Base-by-base conservation (phyloP, 2,797 vertebrate species). In the Eleutherodactylus coqui region DNA sequence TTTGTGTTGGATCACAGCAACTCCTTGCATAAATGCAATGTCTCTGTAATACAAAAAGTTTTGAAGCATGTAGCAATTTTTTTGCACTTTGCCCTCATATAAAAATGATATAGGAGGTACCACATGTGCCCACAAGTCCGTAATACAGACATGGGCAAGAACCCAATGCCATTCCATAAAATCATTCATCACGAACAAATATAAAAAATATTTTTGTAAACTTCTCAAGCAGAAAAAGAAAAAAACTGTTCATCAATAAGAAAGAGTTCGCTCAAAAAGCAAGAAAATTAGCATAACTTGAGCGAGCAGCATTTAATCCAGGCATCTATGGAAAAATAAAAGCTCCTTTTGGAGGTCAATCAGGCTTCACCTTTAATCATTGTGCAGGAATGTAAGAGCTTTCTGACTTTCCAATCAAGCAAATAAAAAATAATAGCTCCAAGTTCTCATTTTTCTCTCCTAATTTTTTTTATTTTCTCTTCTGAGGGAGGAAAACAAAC, bases 381-480 rank as follows among this genome's bases (percentile, higher is more conserved):
- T 13, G 8, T 0, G 27, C 58, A 53, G 79, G 70, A 82, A 73
- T 77, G 17, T 86, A 9, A 36, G 7, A 38, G 53, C 6, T 67
- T 55, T 67, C 47, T 51, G 77, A 55, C 41, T 62, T 29, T 76
- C 75, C 79, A 82, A 86, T 86, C 79, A 82, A 76, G 79, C 79
- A 77, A 75, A 86, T 55, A 69, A 82, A 84, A 84, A 60, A 84
- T 32, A 60, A 72, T 55, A 36, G 36, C 78, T 80, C 76, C 77
- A 80, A 79, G 84, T 34, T 85, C 84, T 85, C 53, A 80, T 29
- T 86, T 81, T 85, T 75, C 69, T 80, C 64, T 80, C 77, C 43
- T 47, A 24, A 70, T 36, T 64, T 38, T 69, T 38, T 24, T 72
- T 45, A 47, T 75, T 49, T 38, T 86, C 36, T 58, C 53, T 60